A percentile compares a stretch with the other conserved stretches of the same genome.
phyloP scores from a whole-genome alignment of 2,797 vertebrate genomes.

The Morelia viridis region DNA sequence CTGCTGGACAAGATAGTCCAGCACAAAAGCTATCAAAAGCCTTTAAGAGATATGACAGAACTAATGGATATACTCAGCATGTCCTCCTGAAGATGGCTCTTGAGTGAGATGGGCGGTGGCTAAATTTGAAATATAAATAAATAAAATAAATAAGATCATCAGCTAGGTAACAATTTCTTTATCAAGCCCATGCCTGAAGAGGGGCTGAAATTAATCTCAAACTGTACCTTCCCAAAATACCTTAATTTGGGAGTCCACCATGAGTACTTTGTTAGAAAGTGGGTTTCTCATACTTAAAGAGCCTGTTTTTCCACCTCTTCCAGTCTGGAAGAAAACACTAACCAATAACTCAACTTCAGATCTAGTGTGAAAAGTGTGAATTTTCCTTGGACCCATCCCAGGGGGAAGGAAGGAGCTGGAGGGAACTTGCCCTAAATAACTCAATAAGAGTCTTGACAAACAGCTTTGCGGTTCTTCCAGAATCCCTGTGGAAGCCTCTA shows the following conservation, averaged over 20 bases:
- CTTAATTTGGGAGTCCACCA: not conserved
- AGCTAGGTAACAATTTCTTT: not conserved
- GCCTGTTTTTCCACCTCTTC: not conserved
- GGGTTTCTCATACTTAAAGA: not conserved
- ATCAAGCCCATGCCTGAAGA: not conserved
- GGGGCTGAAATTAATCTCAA: not conserved
- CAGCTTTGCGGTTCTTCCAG: not conserved
- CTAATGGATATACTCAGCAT: no score
- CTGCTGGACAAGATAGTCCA: no score
- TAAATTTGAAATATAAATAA: no score
- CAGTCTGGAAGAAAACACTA: not conserved
- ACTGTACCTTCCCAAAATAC: no score
- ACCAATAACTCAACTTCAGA: not conserved
- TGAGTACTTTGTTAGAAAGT: not conserved
- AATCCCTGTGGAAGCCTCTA: constrained; percentile 36
- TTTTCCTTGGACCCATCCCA: not conserved
- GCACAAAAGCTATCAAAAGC: no score
- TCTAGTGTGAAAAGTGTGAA: not conserved
- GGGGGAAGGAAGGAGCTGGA: not conserved
- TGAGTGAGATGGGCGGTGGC: no score
- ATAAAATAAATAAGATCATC: no score
- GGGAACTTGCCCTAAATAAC: constrained; percentile 7
- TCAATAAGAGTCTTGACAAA: constrained; percentile 16
- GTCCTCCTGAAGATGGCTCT: no score
- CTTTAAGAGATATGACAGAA: no score